Conservation (phyloP, 2,888 invertebrate genomes). For the Caenorhabditis sinica region DNA sequence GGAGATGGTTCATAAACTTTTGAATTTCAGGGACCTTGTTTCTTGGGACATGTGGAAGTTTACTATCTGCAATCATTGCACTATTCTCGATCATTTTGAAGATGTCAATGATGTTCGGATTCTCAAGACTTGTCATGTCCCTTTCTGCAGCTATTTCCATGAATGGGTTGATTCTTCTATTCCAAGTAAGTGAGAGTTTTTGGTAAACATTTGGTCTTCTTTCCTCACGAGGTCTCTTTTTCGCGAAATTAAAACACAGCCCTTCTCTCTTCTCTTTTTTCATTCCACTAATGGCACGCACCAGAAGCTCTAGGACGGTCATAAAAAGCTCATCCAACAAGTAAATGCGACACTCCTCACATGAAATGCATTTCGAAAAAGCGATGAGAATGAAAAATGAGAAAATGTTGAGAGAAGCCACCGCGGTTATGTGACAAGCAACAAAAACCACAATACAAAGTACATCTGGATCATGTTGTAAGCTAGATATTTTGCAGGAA, state of each 20-base stretch:
- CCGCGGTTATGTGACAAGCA: conserved; percentile 11
- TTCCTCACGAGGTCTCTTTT: neutral
- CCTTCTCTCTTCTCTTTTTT: conserved; percentile 22
- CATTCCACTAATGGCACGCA: conserved; percentile 56
- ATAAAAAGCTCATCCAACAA: conserved; percentile 50
- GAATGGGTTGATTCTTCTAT: conserved; percentile 78
- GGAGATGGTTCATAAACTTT: neutral
- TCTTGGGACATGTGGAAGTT: conserved; percentile 69
- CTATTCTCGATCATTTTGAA: conserved; percentile 64
- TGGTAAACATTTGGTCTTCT: neutral
- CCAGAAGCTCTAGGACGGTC: conserved; percentile 15
- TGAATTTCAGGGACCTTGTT: conserved; percentile 66
- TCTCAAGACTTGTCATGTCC: conserved; percentile 76
- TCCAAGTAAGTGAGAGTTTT: conserved; percentile 70
- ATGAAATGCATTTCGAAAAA: conserved; percentile 51
- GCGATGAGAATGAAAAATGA: conserved; percentile 46
- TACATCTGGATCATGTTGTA: neutral
- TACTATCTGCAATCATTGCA: conserved; percentile 68
- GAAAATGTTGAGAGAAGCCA: conserved; percentile 6
- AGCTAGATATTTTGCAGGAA: conserved; percentile 70
- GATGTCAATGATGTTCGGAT: conserved; percentile 69
- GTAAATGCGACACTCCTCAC: conserved; percentile 24
- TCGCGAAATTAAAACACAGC: conserved; percentile 2
- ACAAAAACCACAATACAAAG: conserved; percentile 35
- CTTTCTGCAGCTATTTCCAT: conserved; percentile 78